phyloP scores from a whole-genome alignment of 2,797 vertebrate genomes.

The Pterois miles region DNA sequence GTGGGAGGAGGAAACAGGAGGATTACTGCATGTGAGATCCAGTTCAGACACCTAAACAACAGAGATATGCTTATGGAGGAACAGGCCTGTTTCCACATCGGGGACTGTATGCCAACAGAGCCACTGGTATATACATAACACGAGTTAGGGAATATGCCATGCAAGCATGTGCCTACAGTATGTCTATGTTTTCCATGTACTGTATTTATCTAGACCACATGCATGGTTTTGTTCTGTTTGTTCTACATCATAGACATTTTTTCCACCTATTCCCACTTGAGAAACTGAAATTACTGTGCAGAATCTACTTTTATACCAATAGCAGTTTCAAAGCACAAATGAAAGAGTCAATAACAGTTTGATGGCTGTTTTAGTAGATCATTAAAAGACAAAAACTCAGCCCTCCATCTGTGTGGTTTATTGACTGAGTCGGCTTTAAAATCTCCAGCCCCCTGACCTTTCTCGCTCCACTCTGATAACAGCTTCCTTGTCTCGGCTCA shows the following conservation, averaged over 20 bases:
- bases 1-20: conserved; percentile 15
- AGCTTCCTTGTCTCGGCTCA: conserved; percentile 47
- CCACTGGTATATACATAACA: conserved; percentile 8
- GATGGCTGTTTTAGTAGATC: conserved; percentile 21
- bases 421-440: conserved; percentile 29
- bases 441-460: conserved; percentile 36
- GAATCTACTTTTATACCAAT: neutral
- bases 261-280: neutral
- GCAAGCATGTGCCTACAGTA: neutral
- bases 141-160: neutral
- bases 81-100: conserved; percentile 26
- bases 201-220: neutral
- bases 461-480: conserved; percentile 50
- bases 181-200: neutral
- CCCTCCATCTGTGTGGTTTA: conserved; percentile 40
- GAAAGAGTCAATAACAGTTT: neutral
- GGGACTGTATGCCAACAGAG: neutral
- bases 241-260: neutral
- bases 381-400: conserved; percentile 23
- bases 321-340: neutral
- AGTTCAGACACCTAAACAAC: conserved; percentile 29
- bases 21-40: conserved; percentile 17
- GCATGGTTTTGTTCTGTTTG: neutral
- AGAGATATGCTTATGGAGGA: conserved; percentile 8
- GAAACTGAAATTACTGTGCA: conserved; percentile 40